A percentile compares a stretch with the other conserved stretches of the same genome.
Evolutionary conservation across 2,888 invertebrate genomes (phyloP).

Genomic region (Coelopa pilipes): DNA sequence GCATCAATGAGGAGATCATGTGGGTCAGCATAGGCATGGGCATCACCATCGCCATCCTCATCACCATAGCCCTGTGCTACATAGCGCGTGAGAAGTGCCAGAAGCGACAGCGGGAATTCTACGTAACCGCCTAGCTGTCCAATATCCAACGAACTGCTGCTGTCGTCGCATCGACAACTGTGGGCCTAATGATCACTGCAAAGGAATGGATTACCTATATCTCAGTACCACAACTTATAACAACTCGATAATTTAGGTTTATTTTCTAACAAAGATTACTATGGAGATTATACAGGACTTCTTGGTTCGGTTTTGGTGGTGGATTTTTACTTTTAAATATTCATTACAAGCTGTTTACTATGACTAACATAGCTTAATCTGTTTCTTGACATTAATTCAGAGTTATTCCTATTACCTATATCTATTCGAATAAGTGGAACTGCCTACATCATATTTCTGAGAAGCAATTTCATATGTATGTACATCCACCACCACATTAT

Average conservation of each 20-base stretch:
- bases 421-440: background rate
- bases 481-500: too few relatives aligned
- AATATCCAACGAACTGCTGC: background rate
- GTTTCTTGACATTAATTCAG: background rate
- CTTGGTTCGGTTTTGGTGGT: too few relatives aligned
- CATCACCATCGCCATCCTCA: slow-evolving; percentile 77
- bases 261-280: too few relatives aligned
- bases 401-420: background rate
- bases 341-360: background rate
- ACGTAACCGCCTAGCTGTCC: slow-evolving; percentile 74
- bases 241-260: background rate
- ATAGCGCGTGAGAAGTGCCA: slow-evolving; percentile 84
- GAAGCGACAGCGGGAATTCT: slow-evolving; percentile 77
- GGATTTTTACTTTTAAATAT: background rate
- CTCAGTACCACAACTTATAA: background rate
- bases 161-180: background rate
- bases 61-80: slow-evolving; percentile 85
- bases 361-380: too few relatives aligned
- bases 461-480: too few relatives aligned
- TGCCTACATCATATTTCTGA: too few relatives aligned
- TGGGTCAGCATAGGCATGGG: slow-evolving; percentile 84
- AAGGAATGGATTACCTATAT: background rate
- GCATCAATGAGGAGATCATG: slow-evolving; percentile 88
- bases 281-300: too few relatives aligned
- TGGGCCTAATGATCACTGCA: background rate